These are phyloP conservation scores for Etheostoma perlongum DNA, from an alignment of 2,797 vertebrate species.

Conservation along the genomic window DNA sequence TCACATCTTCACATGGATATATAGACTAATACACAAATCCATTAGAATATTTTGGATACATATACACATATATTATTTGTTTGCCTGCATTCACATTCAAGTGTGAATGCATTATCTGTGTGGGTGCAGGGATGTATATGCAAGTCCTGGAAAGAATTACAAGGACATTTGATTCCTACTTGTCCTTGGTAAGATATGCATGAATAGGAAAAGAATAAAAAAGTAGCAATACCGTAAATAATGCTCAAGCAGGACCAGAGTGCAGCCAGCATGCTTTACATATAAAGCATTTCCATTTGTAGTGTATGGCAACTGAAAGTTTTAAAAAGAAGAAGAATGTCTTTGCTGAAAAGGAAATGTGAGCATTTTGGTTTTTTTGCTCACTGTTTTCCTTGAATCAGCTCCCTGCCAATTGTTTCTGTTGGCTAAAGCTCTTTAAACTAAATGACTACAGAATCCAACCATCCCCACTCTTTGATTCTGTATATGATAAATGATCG, in stretches of 20 bases:
- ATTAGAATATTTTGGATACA: too few relatives aligned
- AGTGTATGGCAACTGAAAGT: constrained; percentile 28
- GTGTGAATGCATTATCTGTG: constrained; percentile 11
- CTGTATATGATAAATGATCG: constrained; percentile 75
- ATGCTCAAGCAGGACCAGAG: constrained; percentile 36
- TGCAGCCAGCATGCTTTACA: constrained; percentile 50
- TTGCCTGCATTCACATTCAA: constrained; percentile 15
- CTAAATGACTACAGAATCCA: constrained; percentile 65
- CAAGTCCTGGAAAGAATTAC: constrained; percentile 33
- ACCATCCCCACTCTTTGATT: constrained; percentile 62
- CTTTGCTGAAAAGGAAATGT: constrained; percentile 15
- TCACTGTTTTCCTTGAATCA: constrained; percentile 46
- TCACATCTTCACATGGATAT: neutral
- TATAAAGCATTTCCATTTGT: constrained; percentile 47
- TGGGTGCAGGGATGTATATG: neutral
- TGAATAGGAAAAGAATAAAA: constrained; percentile 45
- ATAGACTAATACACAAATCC: neutral
- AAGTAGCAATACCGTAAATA: constrained; percentile 58
- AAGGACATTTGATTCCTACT: constrained; percentile 57
- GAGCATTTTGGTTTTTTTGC: constrained; percentile 8
- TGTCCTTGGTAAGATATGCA: constrained; percentile 60
- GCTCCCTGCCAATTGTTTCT: constrained; percentile 59
- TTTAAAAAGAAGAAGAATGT: constrained; percentile 41
- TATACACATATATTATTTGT: constrained; percentile 6
- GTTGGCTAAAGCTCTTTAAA: constrained; percentile 51